Percentiles rank a stretch among this genome's conserved stretches.
Conservation (phyloP, 2,797 vertebrate genomes). For the Microchirus variegatus region DNA sequence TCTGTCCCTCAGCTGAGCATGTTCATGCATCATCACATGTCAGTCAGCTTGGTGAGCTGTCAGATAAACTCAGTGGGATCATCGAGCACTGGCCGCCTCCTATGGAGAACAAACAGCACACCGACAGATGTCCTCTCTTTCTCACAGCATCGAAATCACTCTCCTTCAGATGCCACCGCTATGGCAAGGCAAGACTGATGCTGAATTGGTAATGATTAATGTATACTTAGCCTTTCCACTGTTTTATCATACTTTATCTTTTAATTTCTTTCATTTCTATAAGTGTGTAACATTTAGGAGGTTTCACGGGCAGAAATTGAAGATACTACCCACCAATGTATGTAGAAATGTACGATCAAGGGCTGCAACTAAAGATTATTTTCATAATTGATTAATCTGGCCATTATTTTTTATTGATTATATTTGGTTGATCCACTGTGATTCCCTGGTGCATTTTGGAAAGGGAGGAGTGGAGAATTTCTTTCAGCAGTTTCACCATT, state of each 20-base stretch:
- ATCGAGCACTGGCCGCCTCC: constrained; percentile 52
- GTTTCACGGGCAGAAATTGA: too few relatives aligned
- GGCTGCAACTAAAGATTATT: too few relatives aligned
- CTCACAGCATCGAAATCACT: constrained; percentile 32
- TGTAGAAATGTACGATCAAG: too few relatives aligned
- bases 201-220: constrained; percentile 2
- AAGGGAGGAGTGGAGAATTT: not conserved
- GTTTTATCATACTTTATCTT: not conserved
- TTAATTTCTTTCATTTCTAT: too few relatives aligned
- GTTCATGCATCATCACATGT: constrained; percentile 42
- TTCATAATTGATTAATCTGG: too few relatives aligned
- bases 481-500: not conserved
- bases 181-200: constrained; percentile 8
- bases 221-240: not conserved
- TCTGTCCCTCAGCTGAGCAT: constrained; percentile 22
- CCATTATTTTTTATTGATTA: too few relatives aligned
- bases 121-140: constrained; percentile 43
- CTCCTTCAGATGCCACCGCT: constrained; percentile 25
- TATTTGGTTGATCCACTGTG: too few relatives aligned
- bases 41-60: constrained; percentile 54
- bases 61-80: constrained; percentile 60
- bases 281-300: too few relatives aligned
- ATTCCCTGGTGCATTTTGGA: too few relatives aligned
- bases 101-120: constrained; percentile 48
- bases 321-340: too few relatives aligned